Evolutionary conservation across 2,113 vertebrate species (phyloP), one percentile per base, ranked within the genome.

Genomic region (Corythoichthys haematopterus): DNA sequence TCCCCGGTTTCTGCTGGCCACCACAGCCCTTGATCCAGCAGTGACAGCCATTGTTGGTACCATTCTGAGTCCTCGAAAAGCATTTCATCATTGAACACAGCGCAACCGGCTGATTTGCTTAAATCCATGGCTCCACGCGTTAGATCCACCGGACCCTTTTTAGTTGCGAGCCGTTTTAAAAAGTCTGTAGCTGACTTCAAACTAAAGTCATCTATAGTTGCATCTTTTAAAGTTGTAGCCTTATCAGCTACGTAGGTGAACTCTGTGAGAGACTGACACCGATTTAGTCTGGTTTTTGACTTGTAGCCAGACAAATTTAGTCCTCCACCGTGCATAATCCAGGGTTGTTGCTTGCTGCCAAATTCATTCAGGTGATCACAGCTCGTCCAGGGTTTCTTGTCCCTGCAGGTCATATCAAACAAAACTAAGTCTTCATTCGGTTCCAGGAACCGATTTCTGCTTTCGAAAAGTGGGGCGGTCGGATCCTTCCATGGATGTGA

Each of bases 21-120:
- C 97, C 97, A 99, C 20, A 98, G 35, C 1, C 95, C 96, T 83
- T 93, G 93, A 70, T 96, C 93, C 86, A 98, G 83, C 63, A 93
- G 88, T 60, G 90, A 92, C 64, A 96, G 88, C 96, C 96, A 99
- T 58, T 96, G 93, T 62, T 95, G 93, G 78, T 96, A 95, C 80
- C 94, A 95, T 80, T 88, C 93, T 71, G 84, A 82, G 71, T 93
- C 90, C 62, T 86, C 88, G 64, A 90, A 91, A 52, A 91, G 84
- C 53, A 87, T 73, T 58, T 92, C 80, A 14, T 89, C 82, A 48
- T 77, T n/a, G 83, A 72, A 80, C 58, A 87, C 66, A n/a, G 33
- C 56, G 43, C 50, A 36, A 33, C 71, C 80, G 68, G 82, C 75
- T 72, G 75, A 82, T 11, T 28, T 77, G 65, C 88, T 92, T 70